Conservation (phyloP, 2,113 vertebrate genomes). For the Rhinogobius similis region DNA sequence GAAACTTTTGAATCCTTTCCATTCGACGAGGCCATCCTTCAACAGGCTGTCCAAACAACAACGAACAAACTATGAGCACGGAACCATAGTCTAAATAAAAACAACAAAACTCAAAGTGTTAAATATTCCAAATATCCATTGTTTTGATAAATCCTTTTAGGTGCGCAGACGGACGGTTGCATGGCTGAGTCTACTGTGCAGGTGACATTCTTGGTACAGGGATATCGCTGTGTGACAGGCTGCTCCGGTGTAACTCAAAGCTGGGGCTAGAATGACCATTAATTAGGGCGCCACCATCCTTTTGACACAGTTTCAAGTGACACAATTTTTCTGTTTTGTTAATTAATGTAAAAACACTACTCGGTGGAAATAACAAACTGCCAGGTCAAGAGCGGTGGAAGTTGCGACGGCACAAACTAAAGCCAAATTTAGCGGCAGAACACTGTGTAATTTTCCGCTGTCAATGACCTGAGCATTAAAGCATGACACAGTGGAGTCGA, state of each 20-base stretch:
- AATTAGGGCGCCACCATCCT: slow-evolving; percentile 75
- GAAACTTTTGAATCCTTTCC: slow-evolving; percentile 69
- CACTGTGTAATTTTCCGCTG: slow-evolving; percentile 60
- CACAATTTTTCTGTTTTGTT: slow-evolving; percentile 67
- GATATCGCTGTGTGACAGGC: slow-evolving; percentile 60
- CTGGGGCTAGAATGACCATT: slow-evolving; percentile 83
- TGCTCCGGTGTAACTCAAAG: slow-evolving; percentile 78
- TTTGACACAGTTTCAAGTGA: slow-evolving; percentile 79
- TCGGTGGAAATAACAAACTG: slow-evolving; percentile 28
- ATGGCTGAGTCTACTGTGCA: slow-evolving; percentile 39
- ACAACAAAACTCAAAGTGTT: background rate
- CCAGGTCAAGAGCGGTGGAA: background rate
- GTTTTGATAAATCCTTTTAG: slow-evolving; percentile 38
- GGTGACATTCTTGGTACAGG: slow-evolving; percentile 56
- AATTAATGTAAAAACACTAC: slow-evolving; percentile 60
- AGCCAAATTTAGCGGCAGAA: background rate
- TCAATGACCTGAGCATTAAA: slow-evolving; percentile 37
- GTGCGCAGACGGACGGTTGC: slow-evolving; percentile 13
- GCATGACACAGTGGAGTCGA: slow-evolving; percentile 46
- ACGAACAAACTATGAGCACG: background rate
- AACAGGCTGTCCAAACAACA: slow-evolving; percentile 17
- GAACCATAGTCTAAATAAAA: slow-evolving; percentile 12
- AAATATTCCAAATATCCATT: slow-evolving; percentile 19
- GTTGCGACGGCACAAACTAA: background rate
- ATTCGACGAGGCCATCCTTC: slow-evolving; percentile 65